Percentiles rank a stretch among this genome's conserved stretches.
phyloP scores from a whole-genome alignment of 2,888 invertebrate genomes.

The Holacanthella duospinosa region DNA sequence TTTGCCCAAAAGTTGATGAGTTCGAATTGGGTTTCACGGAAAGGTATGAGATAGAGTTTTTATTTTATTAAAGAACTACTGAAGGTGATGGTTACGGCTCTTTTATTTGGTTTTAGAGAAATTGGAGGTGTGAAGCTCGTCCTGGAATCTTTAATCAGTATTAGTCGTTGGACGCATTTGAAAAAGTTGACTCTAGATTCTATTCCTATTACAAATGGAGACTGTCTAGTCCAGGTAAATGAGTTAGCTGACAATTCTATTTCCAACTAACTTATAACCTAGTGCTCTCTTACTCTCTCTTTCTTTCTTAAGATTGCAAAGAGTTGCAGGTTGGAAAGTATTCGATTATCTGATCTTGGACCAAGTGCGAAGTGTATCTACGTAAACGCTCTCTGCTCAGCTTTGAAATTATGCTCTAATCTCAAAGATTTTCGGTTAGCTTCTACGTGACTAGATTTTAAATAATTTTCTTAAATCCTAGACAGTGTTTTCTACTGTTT shows the following conservation, averaged over 20 bases:
- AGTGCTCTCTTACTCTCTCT: neutral
- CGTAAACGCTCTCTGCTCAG: slow-evolving; percentile 20
- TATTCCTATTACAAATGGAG: too few species aligned
- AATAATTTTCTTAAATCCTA: neutral
- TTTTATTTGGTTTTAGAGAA: neutral
- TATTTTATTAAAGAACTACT: too few species aligned
- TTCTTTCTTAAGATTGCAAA: neutral
- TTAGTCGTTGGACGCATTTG: neutral
- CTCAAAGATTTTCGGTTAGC: slow-evolving; percentile 29
- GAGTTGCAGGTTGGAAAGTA: neutral
- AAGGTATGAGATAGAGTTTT: neutral
- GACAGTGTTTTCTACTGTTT: neutral
- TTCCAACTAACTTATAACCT: neutral
- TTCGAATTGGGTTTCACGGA: slow-evolving; percentile 28
- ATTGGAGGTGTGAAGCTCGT: neutral
- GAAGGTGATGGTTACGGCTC: too few species aligned
- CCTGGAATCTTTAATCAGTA: neutral
- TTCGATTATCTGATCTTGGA: slow-evolving; percentile 27
- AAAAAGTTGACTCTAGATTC: neutral
- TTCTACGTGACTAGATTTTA: too few species aligned
- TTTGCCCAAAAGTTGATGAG: slow-evolving; percentile 24
- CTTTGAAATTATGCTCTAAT: slow-evolving; percentile 17
- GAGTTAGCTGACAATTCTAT: too few species aligned
- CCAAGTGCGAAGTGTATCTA: slow-evolving; percentile 27
- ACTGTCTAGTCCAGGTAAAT: too few species aligned